These are phyloP conservation scores for Girardia tigrina DNA, from an alignment of 2,888 invertebrate species.

Conservation along the genomic window DNA sequence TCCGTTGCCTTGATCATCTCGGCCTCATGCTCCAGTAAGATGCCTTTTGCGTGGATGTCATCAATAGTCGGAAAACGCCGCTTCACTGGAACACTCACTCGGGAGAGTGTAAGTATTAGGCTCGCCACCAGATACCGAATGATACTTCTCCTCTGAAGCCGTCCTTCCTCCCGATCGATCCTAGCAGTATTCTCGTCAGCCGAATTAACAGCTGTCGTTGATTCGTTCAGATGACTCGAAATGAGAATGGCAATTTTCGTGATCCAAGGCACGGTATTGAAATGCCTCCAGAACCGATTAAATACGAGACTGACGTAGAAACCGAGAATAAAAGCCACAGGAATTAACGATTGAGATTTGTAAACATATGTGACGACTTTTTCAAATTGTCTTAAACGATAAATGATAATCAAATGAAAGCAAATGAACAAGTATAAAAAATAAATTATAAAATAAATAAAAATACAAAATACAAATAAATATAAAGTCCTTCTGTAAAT, in stretches of 20 bases:
- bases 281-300: conserved; percentile 23
- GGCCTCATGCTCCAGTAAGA: background rate
- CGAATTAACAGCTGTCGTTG: background rate
- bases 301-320: conserved; percentile 10
- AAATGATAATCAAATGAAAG: too few species aligned
- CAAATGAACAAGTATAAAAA: too few species aligned
- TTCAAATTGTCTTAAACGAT: conserved; percentile 15
- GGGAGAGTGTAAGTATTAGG: background rate
- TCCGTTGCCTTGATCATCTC: background rate
- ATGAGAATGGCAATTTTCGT: background rate
- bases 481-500: too few species aligned
- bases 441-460: too few species aligned
- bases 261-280: background rate
- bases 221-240: background rate
- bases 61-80: conserved; percentile 5
- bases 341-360: background rate
- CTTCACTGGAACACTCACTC: conserved; percentile 5
- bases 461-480: too few species aligned
- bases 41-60: background rate
- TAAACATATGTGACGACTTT: conserved; percentile 11
- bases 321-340: conserved; percentile 26
- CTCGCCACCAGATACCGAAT: background rate
- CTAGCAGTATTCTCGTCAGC: background rate
- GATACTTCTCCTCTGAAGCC: background rate
- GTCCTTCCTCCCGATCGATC: background rate